Conservation (phyloP, 2,888 invertebrate genomes). For the Leptura quadrifasciata region DNA sequence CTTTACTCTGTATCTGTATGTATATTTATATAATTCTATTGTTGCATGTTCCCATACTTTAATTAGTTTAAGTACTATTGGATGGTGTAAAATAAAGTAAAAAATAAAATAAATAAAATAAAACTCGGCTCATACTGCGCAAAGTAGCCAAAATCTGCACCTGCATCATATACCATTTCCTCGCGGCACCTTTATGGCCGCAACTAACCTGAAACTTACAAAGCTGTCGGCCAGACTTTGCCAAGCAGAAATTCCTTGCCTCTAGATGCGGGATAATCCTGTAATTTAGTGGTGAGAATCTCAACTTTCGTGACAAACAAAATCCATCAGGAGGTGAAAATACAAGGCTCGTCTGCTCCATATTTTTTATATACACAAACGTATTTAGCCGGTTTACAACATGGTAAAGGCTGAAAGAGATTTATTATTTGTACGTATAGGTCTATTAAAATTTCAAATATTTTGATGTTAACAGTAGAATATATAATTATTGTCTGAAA, state of each 20-base stretch:
- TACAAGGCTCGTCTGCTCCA: background rate
- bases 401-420: background rate
- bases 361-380: background rate
- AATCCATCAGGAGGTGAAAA: constrained; percentile 37
- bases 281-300: constrained; percentile 42
- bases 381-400: background rate
- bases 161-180: constrained; percentile 23
- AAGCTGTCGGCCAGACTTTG: constrained; percentile 35
- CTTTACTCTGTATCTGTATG: too few species aligned
- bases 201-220: constrained; percentile 25
- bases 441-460: background rate
- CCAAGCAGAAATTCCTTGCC: constrained; percentile 37
- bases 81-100: too few species aligned
- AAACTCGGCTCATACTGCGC: too few species aligned
- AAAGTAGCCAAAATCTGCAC: background rate
- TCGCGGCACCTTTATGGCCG: constrained; percentile 25
- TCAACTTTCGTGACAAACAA: constrained; percentile 37
- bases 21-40: too few species aligned
- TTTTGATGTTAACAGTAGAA: too few species aligned
- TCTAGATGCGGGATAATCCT: constrained; percentile 42
- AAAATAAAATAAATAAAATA: too few species aligned
- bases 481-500: too few species aligned
- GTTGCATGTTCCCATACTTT: too few species aligned
- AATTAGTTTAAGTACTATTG: too few species aligned
- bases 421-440: background rate